phyloP scores from a whole-genome alignment of 2,888 invertebrate species.

The Teinopalpus imperialis region DNA sequence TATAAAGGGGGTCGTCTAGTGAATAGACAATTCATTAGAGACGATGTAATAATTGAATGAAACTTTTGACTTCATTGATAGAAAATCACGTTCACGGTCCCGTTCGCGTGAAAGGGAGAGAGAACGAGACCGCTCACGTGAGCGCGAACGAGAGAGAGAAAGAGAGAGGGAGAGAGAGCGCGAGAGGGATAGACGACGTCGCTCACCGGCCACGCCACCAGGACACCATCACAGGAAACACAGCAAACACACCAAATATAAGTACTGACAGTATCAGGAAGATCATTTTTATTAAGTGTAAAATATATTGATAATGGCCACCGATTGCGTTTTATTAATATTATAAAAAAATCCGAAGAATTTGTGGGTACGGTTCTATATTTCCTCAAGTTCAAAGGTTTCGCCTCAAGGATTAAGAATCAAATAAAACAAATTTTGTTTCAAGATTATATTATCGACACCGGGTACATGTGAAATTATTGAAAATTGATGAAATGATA shows the following conservation, averaged over 20 bases:
- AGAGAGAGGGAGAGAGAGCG: slow-evolving; percentile 49
- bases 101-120: slow-evolving; percentile 54
- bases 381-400: too few species aligned
- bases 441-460: slow-evolving; percentile 31
- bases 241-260: slow-evolving; percentile 69
- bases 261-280: slow-evolving; percentile 45
- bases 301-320: slow-evolving; percentile 10
- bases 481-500: slow-evolving; percentile 5
- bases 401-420: slow-evolving; percentile 1
- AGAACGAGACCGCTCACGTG: slow-evolving; percentile 41
- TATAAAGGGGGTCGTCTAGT: too few species aligned
- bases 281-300: slow-evolving; percentile 4
- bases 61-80: too few species aligned
- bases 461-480: slow-evolving; percentile 24
- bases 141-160: slow-evolving; percentile 51
- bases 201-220: slow-evolving; percentile 69
- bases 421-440: slow-evolving; percentile 15
- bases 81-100: slow-evolving; percentile 53
- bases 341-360: too few species aligned
- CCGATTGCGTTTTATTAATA: slow-evolving; percentile 3
- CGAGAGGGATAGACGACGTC: slow-evolving; percentile 50
- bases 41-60: too few species aligned
- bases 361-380: too few species aligned
- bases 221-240: slow-evolving; percentile 67
- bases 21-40: too few species aligned